Evolutionary conservation across 2,888 invertebrate genomes (phyloP), one percentile per base, ranked within the genome.

Genomic region (Stegana nigrithorax): DNA sequence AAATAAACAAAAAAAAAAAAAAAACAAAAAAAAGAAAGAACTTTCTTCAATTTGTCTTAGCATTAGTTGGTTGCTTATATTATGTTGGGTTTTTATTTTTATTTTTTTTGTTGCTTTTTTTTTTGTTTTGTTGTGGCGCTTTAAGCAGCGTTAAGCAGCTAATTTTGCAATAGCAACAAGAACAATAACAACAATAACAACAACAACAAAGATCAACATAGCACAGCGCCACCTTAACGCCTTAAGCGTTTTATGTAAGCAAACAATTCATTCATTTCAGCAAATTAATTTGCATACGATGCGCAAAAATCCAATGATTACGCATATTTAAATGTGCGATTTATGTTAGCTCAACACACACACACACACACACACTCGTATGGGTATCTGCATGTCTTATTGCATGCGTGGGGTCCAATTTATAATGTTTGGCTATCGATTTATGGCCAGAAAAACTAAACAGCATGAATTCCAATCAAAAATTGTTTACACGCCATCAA

Each of bases 21-120:
- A 19, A 21, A 10, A 47, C 8, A 47, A 47, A 23, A 23, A 6
- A 2, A 47, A 17, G 4, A 27, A 42, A 61, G 17, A 70, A 68
- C 72, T 72, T 68, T 71, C 65, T 59, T 65, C 62, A 58, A 72
- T 72, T 70, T 72, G 70, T 70, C 72, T 58, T 47, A 17, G 25
- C n/a, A 27, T 26, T 14, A 27, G 10, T 58, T 44, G 26, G 57
- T 58, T 59, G 60, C 19, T 57, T 26, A n/a, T 42, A n/a, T 42
- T 53, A 62, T 56, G 32, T 62, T 62, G 14, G 42, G 8, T 27
- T 51, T 26, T 51, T 51, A 4, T 62, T 51, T 61, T 62, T 50
- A 14, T 58, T 12, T 47, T 5, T 32, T 47, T 53, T 60, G 50
- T 62, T 58, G 65, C 50, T 62, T 63, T 32, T 50, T 53, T 10